Base-by-base conservation (phyloP, 2,113 vertebrate genomes). In the Ardeotis arabs region DNA sequence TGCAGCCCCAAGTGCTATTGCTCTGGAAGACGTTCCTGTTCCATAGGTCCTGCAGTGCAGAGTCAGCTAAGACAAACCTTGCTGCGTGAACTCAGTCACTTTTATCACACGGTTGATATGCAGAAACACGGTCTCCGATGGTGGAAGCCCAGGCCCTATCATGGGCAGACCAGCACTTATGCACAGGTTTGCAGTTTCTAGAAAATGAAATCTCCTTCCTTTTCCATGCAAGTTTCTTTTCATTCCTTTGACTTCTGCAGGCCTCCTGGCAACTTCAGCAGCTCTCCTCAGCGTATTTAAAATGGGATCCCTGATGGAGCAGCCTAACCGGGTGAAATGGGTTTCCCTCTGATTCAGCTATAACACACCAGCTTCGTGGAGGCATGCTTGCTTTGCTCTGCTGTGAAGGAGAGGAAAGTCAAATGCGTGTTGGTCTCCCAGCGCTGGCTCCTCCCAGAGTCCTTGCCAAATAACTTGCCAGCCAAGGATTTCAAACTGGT, bases 11-110 rank as follows among this genome's bases (percentile, higher is more conserved):
- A 29, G 14, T 1, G 4, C 37, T 45, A 17, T 8, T n/a, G 41
- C 44, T 31, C 17, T 39, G 20, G 47, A 56, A 39, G 45, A 10
- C 2, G 4, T 45, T 58, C 41, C 41, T 7, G 58, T 28, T 33
- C 39, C 50, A 14, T 2, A 21, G 23, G 5, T 1, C 2, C 8
- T 41, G 35, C 20, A 27, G 45, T 3, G 35, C 53, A 47, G 25
- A 35, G 25, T 2, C 24, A 68, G 20, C 13, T 11, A 3, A 4
- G 25, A 10, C 22, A 37, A 41, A 0, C 37, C 39, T 37, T 45
- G 31, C 23, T 35, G 33, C 3, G 0, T 49, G 29, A 49, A 14
- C 37, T 6, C 28, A 27, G 27, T 49, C 0, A 0, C 55, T 68
- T 79, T 39, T 19, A 37, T 22, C 23, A 28, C 29, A 2, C 1